phyloP scores from a whole-genome alignment of 2,797 vertebrate genomes.

The Syncerus caffer region DNA sequence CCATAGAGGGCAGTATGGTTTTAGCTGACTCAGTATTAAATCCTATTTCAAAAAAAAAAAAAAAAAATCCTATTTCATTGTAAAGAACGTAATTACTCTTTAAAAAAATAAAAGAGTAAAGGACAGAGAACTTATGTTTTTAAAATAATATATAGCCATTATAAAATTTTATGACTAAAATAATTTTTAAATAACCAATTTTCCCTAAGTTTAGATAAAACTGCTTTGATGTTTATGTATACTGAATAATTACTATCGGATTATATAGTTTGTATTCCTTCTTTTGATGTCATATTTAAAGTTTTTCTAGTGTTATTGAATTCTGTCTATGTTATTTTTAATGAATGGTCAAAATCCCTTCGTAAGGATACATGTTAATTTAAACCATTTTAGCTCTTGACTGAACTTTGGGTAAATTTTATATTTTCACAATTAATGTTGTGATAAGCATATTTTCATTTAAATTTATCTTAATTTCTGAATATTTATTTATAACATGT shows the following conservation, averaged over 20 bases:
- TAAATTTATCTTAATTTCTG: not conserved
- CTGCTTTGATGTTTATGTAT: not conserved
- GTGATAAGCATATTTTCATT: not conserved
- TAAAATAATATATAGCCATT: not conserved
- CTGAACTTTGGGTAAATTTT: not conserved
- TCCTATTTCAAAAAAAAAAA: not conserved
- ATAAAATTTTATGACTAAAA: not conserved
- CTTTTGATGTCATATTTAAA: not conserved
- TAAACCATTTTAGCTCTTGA: not conserved
- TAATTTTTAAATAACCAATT: not conserved
- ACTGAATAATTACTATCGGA: not conserved
- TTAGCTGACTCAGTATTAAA: slow-evolving; percentile 29
- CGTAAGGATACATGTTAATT: not conserved
- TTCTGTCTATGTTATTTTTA: not conserved
- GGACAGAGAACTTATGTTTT: not conserved
- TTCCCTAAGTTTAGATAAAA: not conserved
- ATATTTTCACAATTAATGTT: not conserved
- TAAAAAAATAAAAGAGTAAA: not conserved
- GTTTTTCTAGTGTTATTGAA: not conserved
- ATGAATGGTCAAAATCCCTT: not conserved
- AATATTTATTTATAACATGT: not conserved
- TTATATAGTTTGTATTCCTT: not conserved
- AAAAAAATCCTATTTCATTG: not conserved
- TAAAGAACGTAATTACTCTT: not conserved
- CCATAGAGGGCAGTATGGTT: slow-evolving; percentile 68